Evolutionary conservation across 2,113 vertebrate genomes (phyloP).

Genomic region (Thermophis baileyi): DNA sequence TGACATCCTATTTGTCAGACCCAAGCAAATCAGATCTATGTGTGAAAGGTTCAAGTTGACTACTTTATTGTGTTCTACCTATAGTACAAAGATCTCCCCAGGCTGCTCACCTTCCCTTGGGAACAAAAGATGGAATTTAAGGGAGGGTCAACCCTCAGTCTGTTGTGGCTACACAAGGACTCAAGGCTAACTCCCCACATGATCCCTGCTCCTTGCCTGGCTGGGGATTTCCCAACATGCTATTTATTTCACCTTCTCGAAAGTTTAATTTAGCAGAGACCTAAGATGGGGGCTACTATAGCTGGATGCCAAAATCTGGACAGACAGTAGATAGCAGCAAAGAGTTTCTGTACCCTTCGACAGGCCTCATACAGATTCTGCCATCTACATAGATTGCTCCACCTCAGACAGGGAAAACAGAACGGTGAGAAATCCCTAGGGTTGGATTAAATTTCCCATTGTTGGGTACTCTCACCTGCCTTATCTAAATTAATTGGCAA

Average conservation of each 20-base stretch:
- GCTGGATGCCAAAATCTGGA: neutral
- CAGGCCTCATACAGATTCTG: neutral
- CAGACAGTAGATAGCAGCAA: neutral
- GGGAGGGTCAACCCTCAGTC: neutral
- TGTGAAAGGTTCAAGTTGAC: neutral
- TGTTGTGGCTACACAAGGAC: neutral
- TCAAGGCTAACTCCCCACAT: neutral
- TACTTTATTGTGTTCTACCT: neutral
- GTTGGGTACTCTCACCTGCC: neutral
- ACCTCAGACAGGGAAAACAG: neutral
- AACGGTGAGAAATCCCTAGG: neutral
- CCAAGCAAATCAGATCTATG: neutral
- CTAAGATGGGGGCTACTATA: neutral
- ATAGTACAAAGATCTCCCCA: neutral
- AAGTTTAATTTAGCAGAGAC: neutral
- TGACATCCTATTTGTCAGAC: neutral
- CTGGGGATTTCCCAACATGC: neutral
- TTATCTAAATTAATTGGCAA: constrained; percentile 15
- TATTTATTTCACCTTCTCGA: neutral
- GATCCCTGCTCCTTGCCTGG: neutral
- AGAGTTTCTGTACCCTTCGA: neutral
- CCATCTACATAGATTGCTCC: neutral
- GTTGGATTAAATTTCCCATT: neutral
- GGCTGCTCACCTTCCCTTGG: neutral
- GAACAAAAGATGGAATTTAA: neutral